Evolutionary conservation across 2,888 invertebrate genomes (phyloP), one percentile per base, ranked within the genome.

Genomic region (Parnassius apollo): DNA sequence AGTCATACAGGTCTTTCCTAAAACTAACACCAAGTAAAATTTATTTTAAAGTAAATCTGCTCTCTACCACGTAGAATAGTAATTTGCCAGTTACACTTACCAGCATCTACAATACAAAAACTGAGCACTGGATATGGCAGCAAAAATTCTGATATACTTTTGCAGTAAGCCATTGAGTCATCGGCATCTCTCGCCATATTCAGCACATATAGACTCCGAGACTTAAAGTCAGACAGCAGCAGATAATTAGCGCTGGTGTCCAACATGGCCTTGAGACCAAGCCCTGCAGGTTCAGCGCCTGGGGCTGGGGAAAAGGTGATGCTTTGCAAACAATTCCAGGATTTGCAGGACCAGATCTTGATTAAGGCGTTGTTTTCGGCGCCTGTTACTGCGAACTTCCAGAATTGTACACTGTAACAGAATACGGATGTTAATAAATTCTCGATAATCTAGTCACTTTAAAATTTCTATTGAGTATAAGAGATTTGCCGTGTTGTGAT

Each of bases 341-440:
- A 94, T 78, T 98, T 97, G 84, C 98, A 99, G 9, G 97, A 97
- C 98, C 98, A 99, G 55, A 96, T 92, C 86, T 98, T 98, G 60
- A 99, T 91, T 75, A 97, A 96, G 0, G 96, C 95, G 87, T 98
- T 98, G 81, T 96, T 94, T 68, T 96, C 95, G 0, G 97, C 96
- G 1, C 98, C 98, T 0, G 99, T 98, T 51, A 99, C 94, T 0
- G 97, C 98, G 86, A 96, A 98, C 84, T 98, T 98, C 99, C 99
- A 99, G 86, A 98, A 98, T 79, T 96, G 90, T 7, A 60, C 58
- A 11, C 61, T 61, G 54, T 3, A 59, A 58, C 13, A 22, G 2
- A 12, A 53, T 11, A 56, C 10, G 25, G 0, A 11, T 44, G 9
- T 44, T 35, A 35, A 35, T 35, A 35, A 35, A 35, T 35, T 35